Evolutionary conservation across 2,113 vertebrate species (phyloP), one percentile per base, ranked within the genome.

Genomic region (Isurus oxyrinchus): DNA sequence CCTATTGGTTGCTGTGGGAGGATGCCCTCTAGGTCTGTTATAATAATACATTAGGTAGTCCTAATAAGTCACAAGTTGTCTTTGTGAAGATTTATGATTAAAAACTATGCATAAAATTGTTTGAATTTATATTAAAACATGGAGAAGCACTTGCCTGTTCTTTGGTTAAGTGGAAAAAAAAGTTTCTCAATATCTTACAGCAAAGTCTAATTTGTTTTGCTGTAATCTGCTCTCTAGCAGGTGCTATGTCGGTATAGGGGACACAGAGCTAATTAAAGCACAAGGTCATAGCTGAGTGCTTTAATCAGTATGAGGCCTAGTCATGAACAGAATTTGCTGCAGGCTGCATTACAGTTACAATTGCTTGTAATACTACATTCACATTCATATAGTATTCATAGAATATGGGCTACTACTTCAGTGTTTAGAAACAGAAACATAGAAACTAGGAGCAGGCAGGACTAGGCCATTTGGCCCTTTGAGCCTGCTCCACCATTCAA

Each of bases 261-360:
- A 72, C 67, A 16, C 21, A 35, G 44, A 53, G 49, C 66, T 95
- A 95, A 95, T 95, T 53, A 72, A 66, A 95, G 40, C 2, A 21
- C n/a, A 76, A 95, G 93, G 63, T 49, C 21, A 53, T 44, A 95
- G 67, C 66, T 95, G 66, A 72, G 66, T 55, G 67, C 44, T 5
- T 69, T 95, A 72, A 72, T 94, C 59, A 63, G 59, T 94, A 72
- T 55, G 25, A 69, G 94, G 49, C 27, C 67, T 27, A 72, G 40
- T 72, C 23, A 53, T 55, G 94, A 72, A 95, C 67, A 95, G 94
- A 55, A 69, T 72, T 95, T 95, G 94, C 63, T 95, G 63, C 19
- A 95, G 93, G 63, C 61, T 44, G 35, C 93, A 69, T 66, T 69
- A 66, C 40, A 27, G 40, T 67, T 95, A 44, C 63, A 27, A 27